These are phyloP conservation scores for Pseudomyrmex dendroicus DNA, from an alignment of 1,140 invertebrate species.

Conservation along the genomic window DNA sequence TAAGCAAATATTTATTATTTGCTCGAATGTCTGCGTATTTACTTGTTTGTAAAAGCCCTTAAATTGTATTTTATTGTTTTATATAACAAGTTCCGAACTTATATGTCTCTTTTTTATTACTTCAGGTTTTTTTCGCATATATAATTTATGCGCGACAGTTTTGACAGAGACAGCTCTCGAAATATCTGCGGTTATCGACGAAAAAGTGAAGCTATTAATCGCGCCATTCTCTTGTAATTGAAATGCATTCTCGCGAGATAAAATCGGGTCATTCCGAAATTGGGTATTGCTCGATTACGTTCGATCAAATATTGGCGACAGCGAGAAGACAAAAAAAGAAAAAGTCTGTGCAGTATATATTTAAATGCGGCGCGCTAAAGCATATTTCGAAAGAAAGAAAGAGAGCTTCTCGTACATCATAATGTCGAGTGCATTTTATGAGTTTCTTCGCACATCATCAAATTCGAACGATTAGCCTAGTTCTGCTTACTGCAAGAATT, in stretches of 20 bases:
- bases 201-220: constrained; percentile 30
- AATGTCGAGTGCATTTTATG: constrained; percentile 31
- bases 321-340: not conserved
- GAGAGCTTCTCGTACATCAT: not conserved
- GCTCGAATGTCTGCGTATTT: too few relatives aligned
- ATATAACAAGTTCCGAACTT: too few relatives aligned
- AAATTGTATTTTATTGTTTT: too few relatives aligned
- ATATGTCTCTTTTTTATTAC: too few relatives aligned
- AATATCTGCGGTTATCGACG: not conserved
- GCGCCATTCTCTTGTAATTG: constrained; percentile 7
- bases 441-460: constrained; percentile 22
- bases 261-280: constrained; percentile 18
- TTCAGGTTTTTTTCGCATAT: not conserved
- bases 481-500: constrained; percentile 43
- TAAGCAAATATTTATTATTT: too few relatives aligned
- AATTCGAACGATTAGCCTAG: constrained; percentile 60
- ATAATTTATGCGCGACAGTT: constrained; percentile 10
- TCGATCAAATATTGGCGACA: not conserved
- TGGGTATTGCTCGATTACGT: not conserved
- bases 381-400: not conserved
- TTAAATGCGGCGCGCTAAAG: not conserved
- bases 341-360: not conserved
- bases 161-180: not conserved
- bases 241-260: not conserved
- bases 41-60: too few relatives aligned